Conservation (phyloP, 2,888 invertebrate species). For the Lasioglossum lativentre region DNA sequence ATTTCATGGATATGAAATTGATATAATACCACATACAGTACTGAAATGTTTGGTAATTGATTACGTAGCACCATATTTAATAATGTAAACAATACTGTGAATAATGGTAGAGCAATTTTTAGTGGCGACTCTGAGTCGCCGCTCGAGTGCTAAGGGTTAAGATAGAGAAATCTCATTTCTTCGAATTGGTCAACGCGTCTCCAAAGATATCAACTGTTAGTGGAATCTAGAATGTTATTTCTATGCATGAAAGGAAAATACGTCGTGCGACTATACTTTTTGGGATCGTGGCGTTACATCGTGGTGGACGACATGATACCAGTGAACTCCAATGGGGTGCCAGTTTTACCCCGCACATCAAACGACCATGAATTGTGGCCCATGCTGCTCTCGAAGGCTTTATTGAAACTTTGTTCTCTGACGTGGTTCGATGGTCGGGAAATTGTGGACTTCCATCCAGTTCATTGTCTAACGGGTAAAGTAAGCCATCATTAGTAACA, state of each 20-base stretch:
- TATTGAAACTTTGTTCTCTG: slow-evolving; percentile 84
- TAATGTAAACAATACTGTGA: too few relatives aligned
- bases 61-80: too few relatives aligned
- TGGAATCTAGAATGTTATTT: neutral
- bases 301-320: slow-evolving; percentile 85
- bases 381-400: slow-evolving; percentile 84
- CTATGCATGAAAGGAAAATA: slow-evolving; percentile 83
- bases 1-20: too few relatives aligned
- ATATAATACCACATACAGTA: too few relatives aligned
- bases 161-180: too few relatives aligned
- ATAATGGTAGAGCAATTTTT: too few relatives aligned
- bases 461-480: slow-evolving; percentile 84
- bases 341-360: slow-evolving; percentile 82
- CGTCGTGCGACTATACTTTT: slow-evolving; percentile 84
- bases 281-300: slow-evolving; percentile 85
- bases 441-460: slow-evolving; percentile 83
- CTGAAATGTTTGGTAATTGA: too few relatives aligned
- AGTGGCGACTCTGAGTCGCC: too few relatives aligned
- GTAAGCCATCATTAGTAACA: neutral
- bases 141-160: too few relatives aligned
- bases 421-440: slow-evolving; percentile 81
- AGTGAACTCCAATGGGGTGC: slow-evolving; percentile 78
- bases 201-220: neutral
- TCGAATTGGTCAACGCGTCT: too few relatives aligned
- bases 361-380: slow-evolving; percentile 85